Base-by-base conservation (phyloP, 2,797 vertebrate species). In the Artibeus lituratus region DNA sequence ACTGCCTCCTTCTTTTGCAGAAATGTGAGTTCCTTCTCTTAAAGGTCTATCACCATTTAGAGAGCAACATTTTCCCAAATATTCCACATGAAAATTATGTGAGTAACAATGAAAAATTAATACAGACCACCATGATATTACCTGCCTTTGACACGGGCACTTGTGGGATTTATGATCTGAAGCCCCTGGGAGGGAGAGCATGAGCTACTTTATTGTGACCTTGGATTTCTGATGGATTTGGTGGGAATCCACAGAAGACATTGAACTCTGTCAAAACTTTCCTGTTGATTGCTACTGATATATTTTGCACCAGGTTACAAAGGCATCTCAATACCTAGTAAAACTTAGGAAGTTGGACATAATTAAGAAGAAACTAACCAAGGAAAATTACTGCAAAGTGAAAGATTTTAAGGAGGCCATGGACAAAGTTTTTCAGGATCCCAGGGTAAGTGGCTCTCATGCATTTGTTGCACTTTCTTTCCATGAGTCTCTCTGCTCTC, bases 21-120 rank as follows among this genome's bases (percentile, higher is more conserved):
- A 98, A 94, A 93, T 98, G 98, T 85, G 95, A 95, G 9, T 90
- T 94, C 89, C 42, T 97, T 39, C 95, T 98, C 55, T 67, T 97
- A 84, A 95, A 44, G 32, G 59, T 94, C 81, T 97, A 91, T 10
- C 94, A 90, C 80, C 85, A 82, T 69, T 37, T 70, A 12, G 95
- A 96, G 57, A 92, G 95, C 32, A 59, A 80, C 53, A 53, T 94
- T 90, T 97, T 98, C 72, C n/a, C 49, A 18, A 77, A 74, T 47
- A 96, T 94, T 72, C 97, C 93, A 4, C 53, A 76, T 53, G 90
- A 87, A 55, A 90, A 78, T 57, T 87, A 90, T 12, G 94, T 97
- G 88, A 97, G 96, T 97, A 95, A 82, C 1, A 44, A 39, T 6
- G 35, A 49, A 32, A n/a, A 92, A 2, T 18, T 9, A 24, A n/a